phyloP scores from a whole-genome alignment of 2,113 vertebrate species.

The Alethe castanea region DNA sequence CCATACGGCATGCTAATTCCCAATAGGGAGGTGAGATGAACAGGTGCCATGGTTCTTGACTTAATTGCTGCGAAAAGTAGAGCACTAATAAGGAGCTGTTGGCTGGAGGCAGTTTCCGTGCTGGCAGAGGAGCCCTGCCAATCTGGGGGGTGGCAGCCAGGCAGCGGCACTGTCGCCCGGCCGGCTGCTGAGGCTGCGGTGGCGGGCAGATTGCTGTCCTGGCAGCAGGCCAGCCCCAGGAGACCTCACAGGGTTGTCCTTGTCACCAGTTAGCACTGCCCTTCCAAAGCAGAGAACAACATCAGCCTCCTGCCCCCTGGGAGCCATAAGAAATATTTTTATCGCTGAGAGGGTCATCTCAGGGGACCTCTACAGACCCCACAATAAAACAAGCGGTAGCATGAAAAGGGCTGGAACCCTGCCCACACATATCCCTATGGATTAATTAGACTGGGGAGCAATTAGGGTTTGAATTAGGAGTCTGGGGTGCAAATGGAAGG shows the following conservation, averaged over 20 bases:
- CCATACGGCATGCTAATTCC: conserved; percentile 15
- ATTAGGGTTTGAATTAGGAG: not conserved
- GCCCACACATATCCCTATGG: rapidly evolving
- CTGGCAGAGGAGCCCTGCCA: conserved; percentile 21
- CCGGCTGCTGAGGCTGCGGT: not conserved
- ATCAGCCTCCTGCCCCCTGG: not conserved
- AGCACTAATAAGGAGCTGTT: conserved; percentile 46
- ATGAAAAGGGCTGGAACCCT: not conserved
- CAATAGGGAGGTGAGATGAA: not conserved
- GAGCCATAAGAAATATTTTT: not conserved
- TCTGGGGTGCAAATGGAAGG: not conserved
- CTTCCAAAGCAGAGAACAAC: not conserved
- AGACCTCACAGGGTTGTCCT: not conserved
- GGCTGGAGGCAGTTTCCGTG: not conserved
- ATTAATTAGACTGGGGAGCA: not conserved
- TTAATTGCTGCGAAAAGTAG: conserved; percentile 33
- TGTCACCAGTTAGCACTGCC: not conserved
- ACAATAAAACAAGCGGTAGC: not conserved
- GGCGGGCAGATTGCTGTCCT: not conserved
- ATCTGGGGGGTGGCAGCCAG: not conserved
- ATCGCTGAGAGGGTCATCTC: not conserved
- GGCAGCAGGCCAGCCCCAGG: not conserved
- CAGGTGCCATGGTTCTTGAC: conserved; percentile 32
- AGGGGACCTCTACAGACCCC: rapidly evolving
- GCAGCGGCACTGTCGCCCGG: not conserved